These are phyloP conservation scores for Platanista minor DNA, from an alignment of 2,113 vertebrate species.

Conservation along the genomic window DNA sequence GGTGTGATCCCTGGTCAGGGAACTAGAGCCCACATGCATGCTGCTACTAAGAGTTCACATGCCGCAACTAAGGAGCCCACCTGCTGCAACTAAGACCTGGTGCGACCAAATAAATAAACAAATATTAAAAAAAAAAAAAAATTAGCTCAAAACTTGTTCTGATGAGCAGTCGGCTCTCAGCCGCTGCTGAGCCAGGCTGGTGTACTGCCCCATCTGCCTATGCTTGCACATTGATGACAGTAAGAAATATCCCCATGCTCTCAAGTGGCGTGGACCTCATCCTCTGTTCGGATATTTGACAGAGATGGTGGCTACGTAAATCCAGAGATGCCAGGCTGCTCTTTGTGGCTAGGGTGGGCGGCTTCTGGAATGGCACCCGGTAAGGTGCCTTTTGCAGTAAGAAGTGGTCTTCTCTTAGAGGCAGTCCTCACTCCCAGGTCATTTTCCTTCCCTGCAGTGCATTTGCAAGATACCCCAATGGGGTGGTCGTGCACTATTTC, in stretches of 20 bases:
- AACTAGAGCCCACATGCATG: too few species aligned
- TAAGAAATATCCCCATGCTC: neutral
- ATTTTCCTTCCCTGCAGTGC: slow-evolving; percentile 83
- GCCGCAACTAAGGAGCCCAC: too few species aligned
- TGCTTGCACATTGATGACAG: neutral
- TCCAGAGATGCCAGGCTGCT: neutral
- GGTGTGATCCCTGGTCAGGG: too few species aligned
- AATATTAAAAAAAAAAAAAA: neutral
- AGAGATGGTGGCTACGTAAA: neutral
- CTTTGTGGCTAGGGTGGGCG: neutral
- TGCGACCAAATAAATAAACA: too few species aligned
- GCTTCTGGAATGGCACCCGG: neutral
- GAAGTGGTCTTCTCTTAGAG: neutral
- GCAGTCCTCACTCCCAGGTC: neutral
- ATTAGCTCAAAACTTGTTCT: neutral
- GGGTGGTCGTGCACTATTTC: slow-evolving; percentile 98
- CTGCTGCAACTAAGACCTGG: too few species aligned
- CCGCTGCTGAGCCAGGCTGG: neutral
- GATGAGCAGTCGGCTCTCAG: neutral
- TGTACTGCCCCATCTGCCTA: fast-evolving
- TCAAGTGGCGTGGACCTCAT: neutral
- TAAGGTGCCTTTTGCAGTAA: neutral
- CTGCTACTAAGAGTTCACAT: too few species aligned
- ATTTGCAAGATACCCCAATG: slow-evolving; percentile 97
- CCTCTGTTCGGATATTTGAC: neutral